Conservation (phyloP, 2,888 invertebrate species). For the Drosophila mercatorum region DNA sequence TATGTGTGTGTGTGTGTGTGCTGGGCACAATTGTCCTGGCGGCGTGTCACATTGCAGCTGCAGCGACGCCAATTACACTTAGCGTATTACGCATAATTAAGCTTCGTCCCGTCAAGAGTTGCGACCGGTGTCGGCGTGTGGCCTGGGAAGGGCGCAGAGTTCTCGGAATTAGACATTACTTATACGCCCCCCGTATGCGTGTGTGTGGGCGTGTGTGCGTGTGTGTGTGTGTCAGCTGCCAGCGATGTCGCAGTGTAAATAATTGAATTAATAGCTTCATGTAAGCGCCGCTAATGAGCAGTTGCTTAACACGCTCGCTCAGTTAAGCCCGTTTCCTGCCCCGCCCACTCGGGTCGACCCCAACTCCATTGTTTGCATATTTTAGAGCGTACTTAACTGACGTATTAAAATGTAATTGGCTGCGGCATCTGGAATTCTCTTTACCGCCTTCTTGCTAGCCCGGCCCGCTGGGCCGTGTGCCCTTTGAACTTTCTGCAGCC, state of each 20-base stretch:
- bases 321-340: constrained; percentile 2
- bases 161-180: constrained; percentile 52
- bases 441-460: constrained; percentile 9
- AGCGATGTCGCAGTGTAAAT: constrained; percentile 54
- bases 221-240: constrained; percentile 47
- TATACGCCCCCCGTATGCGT: constrained; percentile 37
- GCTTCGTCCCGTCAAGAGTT: constrained; percentile 26
- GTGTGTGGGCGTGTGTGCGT: not conserved
- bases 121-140: not conserved
- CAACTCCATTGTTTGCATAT: constrained; percentile 48
- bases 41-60: constrained; percentile 25
- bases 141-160: constrained; percentile 5
- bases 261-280: constrained; percentile 74
- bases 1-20: not conserved
- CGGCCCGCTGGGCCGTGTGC: constrained; percentile 11
- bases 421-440: constrained; percentile 58
- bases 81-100: constrained; percentile 71
- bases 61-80: constrained; percentile 49
- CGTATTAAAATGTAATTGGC: constrained; percentile 59
- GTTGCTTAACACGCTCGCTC: constrained; percentile 56
- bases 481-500: constrained; percentile 49
- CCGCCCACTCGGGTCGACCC: not conserved
- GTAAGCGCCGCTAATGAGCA: constrained; percentile 74
- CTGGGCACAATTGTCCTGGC: constrained; percentile 20
- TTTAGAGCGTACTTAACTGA: constrained; percentile 46